Conservation (phyloP, 2,888 invertebrate genomes). For the Acronicta leporina region DNA sequence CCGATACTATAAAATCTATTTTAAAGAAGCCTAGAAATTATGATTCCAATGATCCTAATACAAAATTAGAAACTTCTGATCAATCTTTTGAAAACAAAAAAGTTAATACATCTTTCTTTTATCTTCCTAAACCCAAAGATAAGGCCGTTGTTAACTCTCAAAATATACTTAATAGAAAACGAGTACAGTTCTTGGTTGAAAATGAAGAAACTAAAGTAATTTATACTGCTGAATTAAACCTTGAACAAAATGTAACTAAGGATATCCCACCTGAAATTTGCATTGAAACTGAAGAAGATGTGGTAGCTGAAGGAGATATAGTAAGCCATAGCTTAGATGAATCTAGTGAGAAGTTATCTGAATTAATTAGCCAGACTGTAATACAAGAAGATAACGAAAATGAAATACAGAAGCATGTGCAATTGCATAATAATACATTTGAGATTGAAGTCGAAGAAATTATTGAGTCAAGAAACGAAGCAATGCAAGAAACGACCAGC, state of each 20-base stretch:
- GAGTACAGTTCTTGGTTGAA: constrained; percentile 92
- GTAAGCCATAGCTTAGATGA: constrained; percentile 77
- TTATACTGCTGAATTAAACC: constrained; percentile 84
- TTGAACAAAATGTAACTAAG: constrained; percentile 72
- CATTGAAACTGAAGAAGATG: constrained; percentile 72
- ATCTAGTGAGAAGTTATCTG: constrained; percentile 60
- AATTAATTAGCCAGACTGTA: constrained; percentile 64
- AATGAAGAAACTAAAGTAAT: constrained; percentile 88
- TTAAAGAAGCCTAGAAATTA: constrained; percentile 88
- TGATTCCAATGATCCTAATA: constrained; percentile 66
- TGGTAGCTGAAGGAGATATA: constrained; percentile 78
- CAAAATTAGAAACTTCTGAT: constrained; percentile 72
- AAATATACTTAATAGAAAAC: constrained; percentile 89
- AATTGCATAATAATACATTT: constrained; percentile 46
- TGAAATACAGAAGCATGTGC: constrained; percentile 59
- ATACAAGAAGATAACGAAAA: constrained; percentile 40
- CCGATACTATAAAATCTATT: constrained; percentile 89
- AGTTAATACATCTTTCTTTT: constrained; percentile 88
- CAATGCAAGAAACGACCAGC: constrained; percentile 34
- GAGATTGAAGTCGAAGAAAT: constrained; percentile 62
- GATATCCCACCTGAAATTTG: constrained; percentile 60
- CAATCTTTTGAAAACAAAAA: constrained; percentile 75
- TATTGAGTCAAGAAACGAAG: constrained; percentile 34
- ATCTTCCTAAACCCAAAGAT: constrained; percentile 89
- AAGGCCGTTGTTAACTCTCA: constrained; percentile 71